phyloP scores from a whole-genome alignment of 2,797 vertebrate genomes.

The Carduelis carduelis region DNA sequence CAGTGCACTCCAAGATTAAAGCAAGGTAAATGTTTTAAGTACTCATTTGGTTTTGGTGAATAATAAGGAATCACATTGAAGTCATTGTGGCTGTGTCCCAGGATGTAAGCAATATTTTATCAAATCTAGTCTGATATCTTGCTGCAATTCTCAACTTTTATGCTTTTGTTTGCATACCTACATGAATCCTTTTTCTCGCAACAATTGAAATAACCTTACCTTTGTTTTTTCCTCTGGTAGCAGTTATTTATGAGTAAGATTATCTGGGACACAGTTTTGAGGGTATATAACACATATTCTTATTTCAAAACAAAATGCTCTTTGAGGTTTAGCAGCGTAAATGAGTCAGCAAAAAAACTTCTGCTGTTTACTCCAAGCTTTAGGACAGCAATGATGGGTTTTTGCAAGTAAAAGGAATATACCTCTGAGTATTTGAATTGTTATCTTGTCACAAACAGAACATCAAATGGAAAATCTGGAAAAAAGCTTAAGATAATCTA shows the following conservation, averaged over 20 bases:
- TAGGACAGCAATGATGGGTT: fast-evolving
- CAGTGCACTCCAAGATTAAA: not conserved
- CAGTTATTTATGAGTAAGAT: not conserved
- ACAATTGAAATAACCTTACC: not conserved
- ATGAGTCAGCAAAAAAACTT: not conserved
- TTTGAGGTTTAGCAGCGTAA: not conserved
- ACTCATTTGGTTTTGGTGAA: fast-evolving
- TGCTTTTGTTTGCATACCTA: not conserved
- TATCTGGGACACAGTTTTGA: not conserved
- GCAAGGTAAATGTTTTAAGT: not conserved
- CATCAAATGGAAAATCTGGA: not conserved
- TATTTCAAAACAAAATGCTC: not conserved
- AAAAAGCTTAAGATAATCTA: not conserved
- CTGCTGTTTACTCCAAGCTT: not conserved
- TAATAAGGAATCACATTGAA: not conserved
- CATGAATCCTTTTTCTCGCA: not conserved
- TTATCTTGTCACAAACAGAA: not conserved
- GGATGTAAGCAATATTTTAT: not conserved
- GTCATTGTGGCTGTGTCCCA: not conserved
- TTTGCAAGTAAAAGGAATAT: not conserved
- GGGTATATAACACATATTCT: not conserved
- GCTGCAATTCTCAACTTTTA: not conserved
- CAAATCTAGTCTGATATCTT: not conserved
- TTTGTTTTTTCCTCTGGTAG: not conserved
- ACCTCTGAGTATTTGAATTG: not conserved